Evolutionary conservation across 2,888 invertebrate genomes (phyloP), one percentile per base, ranked within the genome.

Genomic region (Lutraria lutraria): DNA sequence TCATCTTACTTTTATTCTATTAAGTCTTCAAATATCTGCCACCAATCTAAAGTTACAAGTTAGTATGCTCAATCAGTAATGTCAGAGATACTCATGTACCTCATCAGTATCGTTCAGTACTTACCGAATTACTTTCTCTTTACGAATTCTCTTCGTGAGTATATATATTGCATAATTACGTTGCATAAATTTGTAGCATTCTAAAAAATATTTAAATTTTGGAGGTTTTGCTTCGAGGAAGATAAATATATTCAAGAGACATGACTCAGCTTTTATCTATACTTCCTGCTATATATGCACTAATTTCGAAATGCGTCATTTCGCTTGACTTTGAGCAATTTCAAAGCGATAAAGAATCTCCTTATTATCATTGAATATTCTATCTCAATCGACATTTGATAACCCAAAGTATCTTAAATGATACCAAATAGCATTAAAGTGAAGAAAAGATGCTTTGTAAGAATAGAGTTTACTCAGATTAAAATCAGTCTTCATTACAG

Each of bases 381-480:
- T 15, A 76, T 31, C 76, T 76, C 76, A 76, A 76, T 31, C 76
- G 76, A 76, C 76, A 76, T 76, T 76, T 76, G 19, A 76, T 76
- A 34, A 25, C 76, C 76, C 25, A 76, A 76, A 31, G 34, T 34
- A 76, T 16, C 29, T 76, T 76, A 19, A 34, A 76, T 76, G 76
- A 76, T 76, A 76, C 76, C 72, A 76, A 76, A 31, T 16, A 34
- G 8, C 34, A 76, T 34, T 31, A 31, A 76, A 76, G 4, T 76
- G 16, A 31, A 76, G 76, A 34, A 76, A 76, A 76, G 29, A 76
- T 76, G 2, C 31, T 76, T 34, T 76, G 25, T 19, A 19, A 31
- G 31, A 25, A 31, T 34, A 76, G 31, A 76, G 29, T 2, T 76
- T 19, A 76, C 31, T 25, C 15, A 31, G 16, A 68, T n/a, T 0